These are phyloP conservation scores for Palythoa heliodiscus DNA, from an alignment of 92 coral and sea anemone species.

Conservation along the genomic window DNA sequence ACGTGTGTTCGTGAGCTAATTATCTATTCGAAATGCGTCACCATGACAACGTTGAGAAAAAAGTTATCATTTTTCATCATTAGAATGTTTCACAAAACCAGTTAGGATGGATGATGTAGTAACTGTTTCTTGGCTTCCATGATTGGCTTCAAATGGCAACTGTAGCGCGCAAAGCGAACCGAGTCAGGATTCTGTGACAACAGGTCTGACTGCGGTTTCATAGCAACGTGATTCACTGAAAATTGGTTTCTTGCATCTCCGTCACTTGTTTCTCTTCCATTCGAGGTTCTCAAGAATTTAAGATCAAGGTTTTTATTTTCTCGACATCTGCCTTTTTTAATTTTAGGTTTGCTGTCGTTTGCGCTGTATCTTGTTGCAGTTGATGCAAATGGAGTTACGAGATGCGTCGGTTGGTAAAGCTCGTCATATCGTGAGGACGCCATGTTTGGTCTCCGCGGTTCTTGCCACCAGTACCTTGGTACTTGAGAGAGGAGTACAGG, in stretches of 20 bases:
- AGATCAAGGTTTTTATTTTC: conserved; percentile 17
- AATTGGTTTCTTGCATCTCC: not conserved
- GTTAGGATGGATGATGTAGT: conserved; percentile 42
- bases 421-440: conserved; percentile 25
- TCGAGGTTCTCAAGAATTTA: conserved; percentile 9
- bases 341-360: not conserved
- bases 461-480: conserved; percentile 66
- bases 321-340: not conserved
- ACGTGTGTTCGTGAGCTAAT: no score
- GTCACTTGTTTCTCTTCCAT: not conserved
- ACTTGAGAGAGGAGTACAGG: conserved; percentile 63
- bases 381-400: conserved; percentile 76
- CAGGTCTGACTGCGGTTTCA: conserved; percentile 44
- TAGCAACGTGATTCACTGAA: conserved; percentile 24
- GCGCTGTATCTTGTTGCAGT: conserved; percentile 59
- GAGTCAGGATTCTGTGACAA: conserved; percentile 41
- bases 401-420: conserved; percentile 51
- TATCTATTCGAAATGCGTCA: not conserved
- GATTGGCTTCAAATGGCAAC: conserved; percentile 55
- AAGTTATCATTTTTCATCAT: no score
- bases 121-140: conserved; percentile 42
- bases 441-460: conserved; percentile 59
- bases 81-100: conserved; percentile 49
- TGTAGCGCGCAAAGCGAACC: conserved; percentile 45
- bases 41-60: not conserved